Base-by-base conservation (phyloP, 2,888 invertebrate genomes). In the Polymixis lichenea region DNA sequence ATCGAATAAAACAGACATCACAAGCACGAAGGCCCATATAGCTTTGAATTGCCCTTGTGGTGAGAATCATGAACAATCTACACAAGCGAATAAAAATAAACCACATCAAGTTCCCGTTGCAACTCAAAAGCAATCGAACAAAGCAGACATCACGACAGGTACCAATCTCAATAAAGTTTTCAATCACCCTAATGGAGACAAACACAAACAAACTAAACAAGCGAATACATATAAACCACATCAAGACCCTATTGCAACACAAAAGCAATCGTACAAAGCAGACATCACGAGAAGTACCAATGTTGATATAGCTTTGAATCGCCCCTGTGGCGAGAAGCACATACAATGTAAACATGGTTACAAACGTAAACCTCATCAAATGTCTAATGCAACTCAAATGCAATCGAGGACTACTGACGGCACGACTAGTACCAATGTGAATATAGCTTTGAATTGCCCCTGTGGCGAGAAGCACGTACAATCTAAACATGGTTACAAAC, bases 371-470 rank as follows among this genome's bases (percentile, higher is more conserved):
- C 32, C 32, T 19, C 7, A 65, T 49, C 4, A 65, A 13, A 38
- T 38, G 6, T 4, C 38, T 38, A 3, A 0, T 19, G 28, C 56
- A 65, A 65, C 17, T 28, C 58, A 74, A 65, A 60, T 60, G 11
- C 38, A 51, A 58, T 15, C 13, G 9, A 49, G 1, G 0, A 56
- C 9, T 49, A n/a, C 11, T 25, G 51, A 72, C 17, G 28, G 13
- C 5, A 28, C 17, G 17, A 51, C 58, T 25, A 55, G 9, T 13
- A 46, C 60, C 0, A 62, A 49, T 19, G 4, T 13, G 0, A 19
- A 58, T 43, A 56, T 28, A 58, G 32, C 46, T 55, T 55, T 78
- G 17, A 61, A 77, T 61, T 60, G n/a, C 15, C 43, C 38, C 22
- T 6, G 13, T 11, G n/a, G 15, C 0, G 9, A 13, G n/a, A n/a